Conservation (phyloP, 2,113 vertebrate genomes). For the Crotalus viridis region DNA sequence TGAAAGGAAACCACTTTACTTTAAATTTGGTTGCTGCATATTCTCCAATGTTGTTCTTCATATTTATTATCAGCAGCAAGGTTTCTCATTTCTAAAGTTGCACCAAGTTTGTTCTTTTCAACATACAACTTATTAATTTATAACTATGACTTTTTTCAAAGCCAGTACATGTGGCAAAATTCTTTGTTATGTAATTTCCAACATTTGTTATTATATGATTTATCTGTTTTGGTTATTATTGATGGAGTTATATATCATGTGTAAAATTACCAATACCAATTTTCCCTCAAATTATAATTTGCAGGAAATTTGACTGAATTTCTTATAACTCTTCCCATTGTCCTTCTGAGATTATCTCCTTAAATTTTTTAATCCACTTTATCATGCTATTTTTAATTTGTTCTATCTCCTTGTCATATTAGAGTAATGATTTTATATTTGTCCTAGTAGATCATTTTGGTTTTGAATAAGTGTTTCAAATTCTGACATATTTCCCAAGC, state of each 20-base stretch:
- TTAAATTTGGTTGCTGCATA: too few species aligned
- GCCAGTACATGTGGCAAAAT: not conserved
- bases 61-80: too few species aligned
- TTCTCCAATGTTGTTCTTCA: too few species aligned
- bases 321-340: not conserved
- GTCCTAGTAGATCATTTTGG: not conserved
- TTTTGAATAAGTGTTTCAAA: too few species aligned
- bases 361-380: not conserved
- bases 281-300: not conserved
- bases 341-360: not conserved
- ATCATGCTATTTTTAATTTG: not conserved
- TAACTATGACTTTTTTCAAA: too few species aligned
- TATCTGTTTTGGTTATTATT: not conserved
- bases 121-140: too few species aligned
- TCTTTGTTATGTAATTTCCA: not conserved
- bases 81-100: too few species aligned
- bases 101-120: too few species aligned
- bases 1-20: too few species aligned
- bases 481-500: not conserved
- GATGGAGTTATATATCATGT: not conserved
- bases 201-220: not conserved
- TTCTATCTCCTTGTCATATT: not conserved
- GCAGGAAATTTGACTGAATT: not conserved
- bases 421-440: not conserved
- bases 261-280: not conserved